Evolutionary conservation across 2,888 invertebrate species (phyloP), one percentile per base, ranked within the genome.

Genomic region (Aleiodes testaceus): DNA sequence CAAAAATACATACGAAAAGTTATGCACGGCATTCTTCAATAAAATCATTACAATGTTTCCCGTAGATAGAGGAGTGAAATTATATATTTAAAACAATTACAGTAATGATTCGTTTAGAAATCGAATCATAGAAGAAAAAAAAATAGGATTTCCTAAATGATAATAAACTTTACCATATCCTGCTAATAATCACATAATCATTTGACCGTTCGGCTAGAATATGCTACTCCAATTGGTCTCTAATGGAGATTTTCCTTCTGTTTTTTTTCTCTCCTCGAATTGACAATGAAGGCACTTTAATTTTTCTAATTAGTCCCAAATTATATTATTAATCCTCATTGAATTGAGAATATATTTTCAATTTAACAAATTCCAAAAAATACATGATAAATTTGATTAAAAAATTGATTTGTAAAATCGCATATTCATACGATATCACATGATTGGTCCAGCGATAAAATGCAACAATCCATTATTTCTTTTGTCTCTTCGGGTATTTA

Each of bases 81-180:
- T 77, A 69, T 59, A 65, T 74, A 72, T 72, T 59, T 74, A 80
- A 77, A 82, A 83, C 77, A 81, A 79, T 80, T 79, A 79, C 73
- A 79, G 79, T 69, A 77, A 79, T 81, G 81, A 78, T 50, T 77
- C 74, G 80, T 82, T 84, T 77, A 79, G 81, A 80, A 78, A 75
- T 79, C n/a, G n/a, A 68, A 74, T 72, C 72, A 63, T 75, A 77
- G 78, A 79, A 73, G 72, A 61, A 66, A 63, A 61, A 66, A 63
- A 76, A 79, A 81, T 80, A 82, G 77, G 80, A 80, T 80, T 79
- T 81, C 80, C 81, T 82, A 81, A 84, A 85, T 79, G 82, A 81
- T 84, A 84, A 85, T 81, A 83, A 84, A 77, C 75, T 80, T 79
- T 81, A 81, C 80, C 82, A 80, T 78, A 81, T 81, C 82, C 80